Percentiles rank a stretch among this genome's conserved stretches.
Evolutionary conservation across 2,888 invertebrate genomes (phyloP).

Genomic region (Yponomeuta plumbellus): DNA sequence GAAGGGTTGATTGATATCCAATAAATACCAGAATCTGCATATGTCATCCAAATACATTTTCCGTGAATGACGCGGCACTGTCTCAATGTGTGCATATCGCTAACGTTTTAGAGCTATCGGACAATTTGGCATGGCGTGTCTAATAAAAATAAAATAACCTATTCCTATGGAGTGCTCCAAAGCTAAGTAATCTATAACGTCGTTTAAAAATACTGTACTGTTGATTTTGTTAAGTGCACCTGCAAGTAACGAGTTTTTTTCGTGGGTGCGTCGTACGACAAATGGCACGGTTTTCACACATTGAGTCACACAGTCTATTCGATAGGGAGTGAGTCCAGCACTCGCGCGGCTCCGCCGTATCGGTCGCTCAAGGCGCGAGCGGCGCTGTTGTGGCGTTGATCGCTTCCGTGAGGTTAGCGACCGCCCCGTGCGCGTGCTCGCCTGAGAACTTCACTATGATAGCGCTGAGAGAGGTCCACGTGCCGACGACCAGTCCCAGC

Average conservation of each 20-base stretch:
- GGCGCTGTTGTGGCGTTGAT: constrained; percentile 27
- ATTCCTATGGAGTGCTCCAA: background rate
- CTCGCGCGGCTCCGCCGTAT: background rate
- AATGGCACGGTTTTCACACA: constrained; percentile 6
- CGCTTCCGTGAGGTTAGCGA: constrained; percentile 26
- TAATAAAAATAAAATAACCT: constrained; percentile 4
- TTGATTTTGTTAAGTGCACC: background rate
- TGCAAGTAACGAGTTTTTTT: no score
- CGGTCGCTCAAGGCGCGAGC: constrained; percentile 23
- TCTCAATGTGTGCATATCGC: background rate
- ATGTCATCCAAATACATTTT: background rate
- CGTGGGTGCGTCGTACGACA: background rate
- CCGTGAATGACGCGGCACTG: background rate
- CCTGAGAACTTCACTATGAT: constrained; percentile 77
- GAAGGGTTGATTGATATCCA: no score
- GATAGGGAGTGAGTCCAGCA: background rate
- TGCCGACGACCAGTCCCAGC: constrained; percentile 82
- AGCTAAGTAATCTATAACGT: constrained; percentile 4
- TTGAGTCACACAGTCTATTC: background rate
- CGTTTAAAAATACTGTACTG: constrained; percentile 6
- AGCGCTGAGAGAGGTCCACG: constrained; percentile 80
- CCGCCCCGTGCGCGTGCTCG: constrained; percentile 16
- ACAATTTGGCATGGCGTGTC: constrained; percentile 8
- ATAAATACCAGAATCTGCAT: no score
- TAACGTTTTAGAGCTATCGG: no score